Conservation (phyloP, 2,113 vertebrate species). For the Sminthopsis crassicaudata region DNA sequence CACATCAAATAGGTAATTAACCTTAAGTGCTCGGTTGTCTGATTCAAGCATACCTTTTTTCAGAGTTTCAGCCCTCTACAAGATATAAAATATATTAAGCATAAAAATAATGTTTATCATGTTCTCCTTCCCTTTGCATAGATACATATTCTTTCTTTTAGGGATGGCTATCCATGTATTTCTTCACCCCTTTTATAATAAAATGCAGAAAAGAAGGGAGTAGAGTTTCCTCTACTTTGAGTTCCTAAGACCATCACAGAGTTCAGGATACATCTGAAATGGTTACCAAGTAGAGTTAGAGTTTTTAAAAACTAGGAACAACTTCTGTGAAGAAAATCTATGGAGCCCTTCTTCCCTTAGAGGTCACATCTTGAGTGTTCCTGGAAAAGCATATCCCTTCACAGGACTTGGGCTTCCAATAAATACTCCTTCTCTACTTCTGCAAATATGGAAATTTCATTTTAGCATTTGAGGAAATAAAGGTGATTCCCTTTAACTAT, state of each 20-base stretch:
- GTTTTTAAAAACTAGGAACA: not conserved
- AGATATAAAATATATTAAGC: not conserved
- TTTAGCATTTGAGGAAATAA: not conserved
- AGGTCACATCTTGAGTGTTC: conserved; percentile 20
- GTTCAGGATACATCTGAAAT: not conserved
- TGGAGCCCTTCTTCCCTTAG: not conserved
- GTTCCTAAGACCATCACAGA: not conserved
- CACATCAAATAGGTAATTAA: no score
- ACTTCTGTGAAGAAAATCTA: not conserved
- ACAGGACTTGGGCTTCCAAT: not conserved
- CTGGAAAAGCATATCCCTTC: not conserved
- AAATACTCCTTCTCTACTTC: not conserved
- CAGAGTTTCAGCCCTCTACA: no score
- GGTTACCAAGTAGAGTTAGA: not conserved
- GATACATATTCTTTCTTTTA: not conserved
- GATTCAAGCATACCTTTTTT: no score
- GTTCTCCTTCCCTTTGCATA: not conserved
- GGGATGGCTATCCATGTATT: not conserved
- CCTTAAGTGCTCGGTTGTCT: no score
- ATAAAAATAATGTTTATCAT: not conserved
- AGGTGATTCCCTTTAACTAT: no score
- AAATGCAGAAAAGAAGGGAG: not conserved
- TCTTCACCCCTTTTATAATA: conserved; percentile 21
- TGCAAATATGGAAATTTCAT: not conserved
- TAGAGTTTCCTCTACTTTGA: conserved; percentile 33